Base-by-base conservation (phyloP, 2,797 vertebrate genomes). In the Syndactyla subalaris region DNA sequence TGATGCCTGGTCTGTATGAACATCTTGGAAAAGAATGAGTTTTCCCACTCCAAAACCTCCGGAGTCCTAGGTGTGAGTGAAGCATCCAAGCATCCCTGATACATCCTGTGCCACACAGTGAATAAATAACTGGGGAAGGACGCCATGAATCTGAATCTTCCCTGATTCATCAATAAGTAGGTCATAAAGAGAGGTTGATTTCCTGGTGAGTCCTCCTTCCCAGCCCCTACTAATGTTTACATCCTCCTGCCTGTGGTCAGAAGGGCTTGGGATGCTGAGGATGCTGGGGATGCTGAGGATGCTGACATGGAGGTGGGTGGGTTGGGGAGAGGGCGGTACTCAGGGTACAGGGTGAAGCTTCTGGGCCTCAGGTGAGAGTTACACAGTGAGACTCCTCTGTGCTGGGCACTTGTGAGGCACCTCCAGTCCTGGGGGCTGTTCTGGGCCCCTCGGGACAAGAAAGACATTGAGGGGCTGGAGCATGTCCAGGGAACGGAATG, bases 121-220 rank as follows among this genome's bases (percentile, higher is more conserved):
- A 48, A 74, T 30, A 21, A 68, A 38, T 55, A 32, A 67, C 55
- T 22, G 30, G 65, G 66, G n/a, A 93, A 68, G 75, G 38, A 24
- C 52, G 85, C 52, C 57, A 67, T 0, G 0, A 27, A 14, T 27
- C 55, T 12, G 3, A 67, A 46, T 24, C 65, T 93, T 13, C 63
- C 94, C 85, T 96, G 96, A 96, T 92, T 96, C 95, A 95, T 87
- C 91, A 55, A 18, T 63, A 75, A 92, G n/a, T 8, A 32, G 70
- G 62, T 43, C 86, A 36, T 12, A 18, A 57, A 52, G 59, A 21
- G 48, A 61, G 61, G 75, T 75, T 67, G 57, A 30, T 65, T 96
- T 94, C 57, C 75, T 66, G 85, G n/a, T 92, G 93, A 94, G 88
- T 92, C 86, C n/a, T 88, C 63, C 41, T 78, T 59, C 62, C 68